Conservation (phyloP, 2,113 vertebrate species). For the Tamias sibiricus region DNA sequence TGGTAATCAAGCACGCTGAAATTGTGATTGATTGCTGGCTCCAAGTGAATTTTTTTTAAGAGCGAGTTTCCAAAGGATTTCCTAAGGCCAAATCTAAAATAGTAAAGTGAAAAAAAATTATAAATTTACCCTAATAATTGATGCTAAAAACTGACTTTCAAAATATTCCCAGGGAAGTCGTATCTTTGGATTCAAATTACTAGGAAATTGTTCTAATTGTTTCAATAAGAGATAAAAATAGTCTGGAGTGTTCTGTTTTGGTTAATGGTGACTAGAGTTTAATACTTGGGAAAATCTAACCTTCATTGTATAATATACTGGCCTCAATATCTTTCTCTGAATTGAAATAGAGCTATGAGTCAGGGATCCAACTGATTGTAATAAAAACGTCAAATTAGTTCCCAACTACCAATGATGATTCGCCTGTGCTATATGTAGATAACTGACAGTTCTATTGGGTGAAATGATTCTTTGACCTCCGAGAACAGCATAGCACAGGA, state of each 20-base stretch:
- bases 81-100: conserved; percentile 58
- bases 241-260: conserved; percentile 39
- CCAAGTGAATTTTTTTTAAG: conserved; percentile 16
- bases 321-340: conserved; percentile 29
- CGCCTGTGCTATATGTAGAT: not conserved
- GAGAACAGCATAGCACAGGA: not conserved
- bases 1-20: conserved; percentile 62
- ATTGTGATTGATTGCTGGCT: conserved; percentile 65
- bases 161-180: conserved; percentile 53
- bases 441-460: not conserved
- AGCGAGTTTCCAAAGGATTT: conserved; percentile 48
- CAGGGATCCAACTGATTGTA: not conserved
- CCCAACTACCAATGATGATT: not conserved
- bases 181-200: conserved; percentile 48
- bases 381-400: not conserved
- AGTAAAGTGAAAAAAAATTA: conserved; percentile 20
- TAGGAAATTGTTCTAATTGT: conserved; percentile 47
- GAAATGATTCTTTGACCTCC: not conserved
- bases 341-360: conserved; percentile 43
- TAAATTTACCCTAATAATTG: conserved; percentile 17
- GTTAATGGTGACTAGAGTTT: not conserved
- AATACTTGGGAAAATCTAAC: conserved; percentile 28
- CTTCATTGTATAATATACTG: not conserved
- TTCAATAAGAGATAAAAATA: conserved; percentile 50
- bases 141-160: conserved; percentile 64